Evolutionary conservation across 2,113 vertebrate species (phyloP), one percentile per base, ranked within the genome.

Genomic region (Pachypanchax playfairii): DNA sequence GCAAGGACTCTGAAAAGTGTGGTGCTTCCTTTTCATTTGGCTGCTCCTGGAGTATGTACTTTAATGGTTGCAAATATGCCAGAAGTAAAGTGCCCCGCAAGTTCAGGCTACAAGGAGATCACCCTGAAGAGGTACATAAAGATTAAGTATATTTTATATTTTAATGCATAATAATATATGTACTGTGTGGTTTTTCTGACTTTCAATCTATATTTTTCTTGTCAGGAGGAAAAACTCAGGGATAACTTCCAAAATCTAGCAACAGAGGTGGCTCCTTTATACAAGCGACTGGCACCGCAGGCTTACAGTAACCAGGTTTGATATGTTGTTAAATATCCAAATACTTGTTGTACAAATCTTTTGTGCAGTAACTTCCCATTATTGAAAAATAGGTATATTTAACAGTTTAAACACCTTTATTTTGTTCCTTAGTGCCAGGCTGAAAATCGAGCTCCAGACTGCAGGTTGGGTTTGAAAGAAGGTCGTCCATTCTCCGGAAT

Each of bases 31-130:
- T 99, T 89, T 99, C 97, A 74, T 99, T 99, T 0, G 97, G 97
- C 65, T 99, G 97, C 69, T 99, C 97, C 31, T 99, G 97, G 97
- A 99, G 97, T 83, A 99, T 99, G 97, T 99, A 99, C 81, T 99
- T 98, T 73, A 98, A 99, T 0, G 97, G 97, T 72, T 99, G 97
- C 89, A 99, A 99, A 61, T 99, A 98, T 0, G 97, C 97, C 11
- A 94, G 97, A 22, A 99, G 97, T 90, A 98, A 99, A 91, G 90
- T 83, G 0, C 97, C 97, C 1, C 94, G 97, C 80, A 99, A 99
- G 91, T 99, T 99, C 91, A 88, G 96, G 70, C 94, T 99, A 28
- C 88, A 95, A 26, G 97, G 97, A 88, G 95, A 98, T 75, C 95
- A 91, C 80, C 96, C 96, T 77, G 95, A 96, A 88, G 94, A 99